A percentile compares a stretch with the other conserved stretches of the same genome.
phyloP scores from a whole-genome alignment of 2,888 invertebrate species.

The Spodoptera picta region DNA sequence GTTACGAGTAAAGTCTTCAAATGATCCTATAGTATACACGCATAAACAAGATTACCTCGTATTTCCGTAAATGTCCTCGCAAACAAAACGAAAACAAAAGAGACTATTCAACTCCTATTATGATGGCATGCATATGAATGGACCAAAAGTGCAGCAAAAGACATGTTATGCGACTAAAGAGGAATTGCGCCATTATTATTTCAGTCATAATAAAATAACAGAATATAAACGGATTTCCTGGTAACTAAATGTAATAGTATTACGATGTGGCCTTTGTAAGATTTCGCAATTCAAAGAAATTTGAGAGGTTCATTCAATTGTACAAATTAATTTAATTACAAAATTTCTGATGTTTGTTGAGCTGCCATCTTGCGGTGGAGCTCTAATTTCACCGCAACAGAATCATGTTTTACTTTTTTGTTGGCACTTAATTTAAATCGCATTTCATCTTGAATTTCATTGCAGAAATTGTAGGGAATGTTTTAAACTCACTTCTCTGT shows the following conservation, averaged over 20 bases:
- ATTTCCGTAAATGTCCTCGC: no score
- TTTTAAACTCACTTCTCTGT: no score
- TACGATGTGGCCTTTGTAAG: conserved; percentile 34
- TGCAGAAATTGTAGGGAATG: no score
- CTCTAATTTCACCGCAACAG: conserved; percentile 1
- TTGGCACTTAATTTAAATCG: not conserved
- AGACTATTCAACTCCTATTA: not conserved
- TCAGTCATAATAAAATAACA: conserved; percentile 26
- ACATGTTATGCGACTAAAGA: not conserved
- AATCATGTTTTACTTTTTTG: conserved; percentile 5
- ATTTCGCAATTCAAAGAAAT: conserved; percentile 31
- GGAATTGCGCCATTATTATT: conserved; percentile 9
- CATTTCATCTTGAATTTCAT: not conserved
- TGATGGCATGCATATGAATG: not conserved
- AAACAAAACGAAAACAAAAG: no score
- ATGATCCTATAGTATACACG: no score
- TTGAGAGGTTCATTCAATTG: conserved; percentile 38
- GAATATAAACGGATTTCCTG: conserved; percentile 23
- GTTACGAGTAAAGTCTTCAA: no score
- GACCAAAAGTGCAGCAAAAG: not conserved
- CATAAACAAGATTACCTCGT: no score
- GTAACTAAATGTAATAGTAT: conserved; percentile 39
- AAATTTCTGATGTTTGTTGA: conserved; percentile 20
- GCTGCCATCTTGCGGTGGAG: conserved; percentile 6
- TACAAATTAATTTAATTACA: conserved; percentile 34